Evolutionary conservation across 2,113 vertebrate genomes (phyloP), one percentile per base, ranked within the genome.

Genomic region (Gnathonemus longibarbis): DNA sequence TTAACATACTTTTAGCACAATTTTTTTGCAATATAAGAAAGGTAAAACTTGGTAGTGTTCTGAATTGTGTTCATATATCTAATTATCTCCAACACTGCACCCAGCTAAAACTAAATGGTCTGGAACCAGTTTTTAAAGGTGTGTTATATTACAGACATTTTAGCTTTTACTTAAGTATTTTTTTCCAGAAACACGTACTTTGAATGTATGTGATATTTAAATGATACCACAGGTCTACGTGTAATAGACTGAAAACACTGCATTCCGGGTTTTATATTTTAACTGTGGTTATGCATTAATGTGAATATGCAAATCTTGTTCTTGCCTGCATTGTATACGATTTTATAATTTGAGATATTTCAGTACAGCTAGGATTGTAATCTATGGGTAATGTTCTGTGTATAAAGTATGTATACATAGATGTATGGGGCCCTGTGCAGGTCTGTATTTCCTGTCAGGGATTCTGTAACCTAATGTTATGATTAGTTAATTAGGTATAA

Each of bases 161-260:
- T 77, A 39, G n/a, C 13, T 77, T 77, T 35, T 42, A 42, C 1
- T 19, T 70, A 70, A 31, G 27, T 13, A 70, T 70, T 31, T 42
- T 42, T 42, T 15, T 80, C 74, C 74, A 80, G 62, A 31, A 13
- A 80, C 39, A 39, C 42, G 35, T 80, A 48, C 45, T 46, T n/a
- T 84, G 83, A 84, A 46, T 84, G 83, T 84, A n/a, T 84, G 42
- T 48, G 7, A 84, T 48, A 84, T 84, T 84, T 84, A 46, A 45
- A 42, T 84, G 83, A 48, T 48, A 39, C 35, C 39, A 48, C 21
- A 83, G 39, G 77, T 19, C 35, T 83, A 21, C 7, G 2, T 83
- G 42, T 15, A 83, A 84, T n/a, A n/a, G 21, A 84, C 83, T 46
- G 8, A 84, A 84, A 46, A 84, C 42, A n/a, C 42, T 80, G 83